phyloP scores from a whole-genome alignment of 2,888 invertebrate genomes.

The Xylocampa areola region DNA sequence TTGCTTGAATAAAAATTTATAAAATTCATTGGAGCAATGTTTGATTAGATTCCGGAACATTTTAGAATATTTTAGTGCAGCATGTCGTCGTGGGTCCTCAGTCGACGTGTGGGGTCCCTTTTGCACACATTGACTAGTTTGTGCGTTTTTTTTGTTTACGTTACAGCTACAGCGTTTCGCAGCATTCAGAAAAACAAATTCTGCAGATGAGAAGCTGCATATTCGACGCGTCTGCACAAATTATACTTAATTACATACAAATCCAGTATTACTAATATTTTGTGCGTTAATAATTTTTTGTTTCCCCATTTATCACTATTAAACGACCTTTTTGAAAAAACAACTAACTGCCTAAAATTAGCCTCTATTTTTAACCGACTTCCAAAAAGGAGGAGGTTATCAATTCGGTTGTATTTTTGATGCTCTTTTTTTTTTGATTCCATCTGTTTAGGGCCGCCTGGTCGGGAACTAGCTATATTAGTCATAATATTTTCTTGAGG shows the following conservation, averaged over 20 bases:
- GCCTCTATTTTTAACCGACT: too few relatives aligned
- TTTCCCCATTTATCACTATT: background rate
- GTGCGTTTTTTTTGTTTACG: conserved; percentile 74
- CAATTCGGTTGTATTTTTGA: too few relatives aligned
- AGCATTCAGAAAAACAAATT: conserved; percentile 20
- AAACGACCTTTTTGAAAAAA: too few relatives aligned
- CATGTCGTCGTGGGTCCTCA: conserved; percentile 45
- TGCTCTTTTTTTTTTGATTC: too few relatives aligned
- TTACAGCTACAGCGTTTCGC: conserved; percentile 71
- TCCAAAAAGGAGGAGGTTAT: too few relatives aligned
- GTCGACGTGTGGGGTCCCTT: conserved; percentile 68
- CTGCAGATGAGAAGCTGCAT: conserved; percentile 3
- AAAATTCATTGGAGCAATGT: conserved; percentile 71
- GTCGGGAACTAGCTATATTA: too few relatives aligned
- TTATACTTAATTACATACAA: conserved; percentile 8
- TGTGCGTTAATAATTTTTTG: background rate
- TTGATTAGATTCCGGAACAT: conserved; percentile 56
- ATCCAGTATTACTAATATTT: conserved; percentile 12
- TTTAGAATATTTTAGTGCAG: conserved; percentile 43
- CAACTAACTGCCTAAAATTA: too few relatives aligned
- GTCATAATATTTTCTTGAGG: too few relatives aligned
- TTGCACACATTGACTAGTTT: conserved; percentile 86
- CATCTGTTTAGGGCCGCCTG: too few relatives aligned
- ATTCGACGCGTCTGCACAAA: conserved; percentile 28
- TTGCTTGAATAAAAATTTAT: conserved; percentile 85